Percentiles rank a stretch among this genome's conserved stretches.
Conservation (phyloP, 2,797 vertebrate genomes). For the Fratercula arctica region DNA sequence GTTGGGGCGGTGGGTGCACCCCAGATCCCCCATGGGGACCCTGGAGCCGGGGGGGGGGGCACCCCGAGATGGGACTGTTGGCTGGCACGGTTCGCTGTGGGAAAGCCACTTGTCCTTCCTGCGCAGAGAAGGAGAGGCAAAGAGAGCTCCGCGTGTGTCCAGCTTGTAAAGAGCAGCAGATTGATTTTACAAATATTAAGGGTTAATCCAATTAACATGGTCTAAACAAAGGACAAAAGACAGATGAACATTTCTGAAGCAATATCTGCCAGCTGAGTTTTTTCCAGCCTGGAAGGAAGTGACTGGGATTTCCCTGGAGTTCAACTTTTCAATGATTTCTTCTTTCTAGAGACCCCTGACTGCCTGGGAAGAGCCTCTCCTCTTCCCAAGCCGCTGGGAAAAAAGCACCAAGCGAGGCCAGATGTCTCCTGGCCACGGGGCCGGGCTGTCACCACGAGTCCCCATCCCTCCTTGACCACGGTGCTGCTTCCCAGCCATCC, state of each 20-base stretch:
- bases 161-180: not conserved
- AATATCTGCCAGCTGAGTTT: not conserved
- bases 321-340: not conserved
- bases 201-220: not conserved
- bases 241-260: not conserved
- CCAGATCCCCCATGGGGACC: not conserved
- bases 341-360: not conserved
- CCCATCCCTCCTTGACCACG: not conserved
- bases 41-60: fast-evolving
- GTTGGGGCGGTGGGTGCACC: not conserved
- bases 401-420: not conserved
- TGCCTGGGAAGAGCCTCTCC: not conserved
- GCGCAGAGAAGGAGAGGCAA: not conserved
- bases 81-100: fast-evolving
- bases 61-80: not conserved
- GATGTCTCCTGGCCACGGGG: not conserved
- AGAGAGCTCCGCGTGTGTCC: not conserved
- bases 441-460: not conserved
- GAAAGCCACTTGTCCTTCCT: not conserved
- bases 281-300: not conserved
- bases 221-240: not conserved
- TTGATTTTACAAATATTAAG: not conserved
- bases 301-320: not conserved
- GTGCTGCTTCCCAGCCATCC: not conserved
- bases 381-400: not conserved